Percentiles rank a stretch among this genome's conserved stretches.
Evolutionary conservation across 2,888 invertebrate species (phyloP).

Genomic region (Bugula neritina): DNA sequence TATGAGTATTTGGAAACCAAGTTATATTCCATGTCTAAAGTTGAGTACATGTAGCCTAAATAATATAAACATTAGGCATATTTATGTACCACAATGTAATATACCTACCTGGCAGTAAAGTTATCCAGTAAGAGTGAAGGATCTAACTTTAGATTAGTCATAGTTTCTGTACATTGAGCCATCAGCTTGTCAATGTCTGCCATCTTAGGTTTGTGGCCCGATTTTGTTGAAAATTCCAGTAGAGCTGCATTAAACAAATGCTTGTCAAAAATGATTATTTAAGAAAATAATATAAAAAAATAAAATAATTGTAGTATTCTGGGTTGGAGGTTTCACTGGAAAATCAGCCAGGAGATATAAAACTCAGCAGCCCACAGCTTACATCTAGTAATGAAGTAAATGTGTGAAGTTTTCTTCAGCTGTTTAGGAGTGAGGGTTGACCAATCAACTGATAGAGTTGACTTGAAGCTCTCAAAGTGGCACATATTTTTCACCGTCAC

Average conservation of each 20-base stretch:
- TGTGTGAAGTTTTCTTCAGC: constrained; percentile 65
- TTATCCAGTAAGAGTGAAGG: not conserved
- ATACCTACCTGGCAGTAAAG: constrained; percentile 15
- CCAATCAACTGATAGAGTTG: constrained; percentile 2
- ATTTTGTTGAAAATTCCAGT: not conserved
- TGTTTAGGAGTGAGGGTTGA: constrained; percentile 57
- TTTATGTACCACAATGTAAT: too few species aligned
- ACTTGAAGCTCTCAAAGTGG: constrained; percentile 16
- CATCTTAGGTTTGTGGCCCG: not conserved
- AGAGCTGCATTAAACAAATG: too few species aligned
- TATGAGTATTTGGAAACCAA: too few species aligned
- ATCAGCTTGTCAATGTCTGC: not conserved
- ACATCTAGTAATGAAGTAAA: constrained; percentile 69
- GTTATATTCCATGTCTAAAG: too few species aligned
- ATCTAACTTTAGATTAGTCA: not conserved
- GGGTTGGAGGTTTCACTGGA: too few species aligned
- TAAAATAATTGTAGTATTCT: too few species aligned
- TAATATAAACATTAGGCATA: too few species aligned
- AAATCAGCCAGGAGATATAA: too few species aligned
- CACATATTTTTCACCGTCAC: not conserved
- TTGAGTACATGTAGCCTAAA: too few species aligned
- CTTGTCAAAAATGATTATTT: too few species aligned
- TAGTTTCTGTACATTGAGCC: not conserved
- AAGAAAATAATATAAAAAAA: too few species aligned
- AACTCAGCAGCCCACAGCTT: too few species aligned